Evolutionary conservation across 1,140 invertebrate species (phyloP).

Genomic region (Prorops nasuta): DNA sequence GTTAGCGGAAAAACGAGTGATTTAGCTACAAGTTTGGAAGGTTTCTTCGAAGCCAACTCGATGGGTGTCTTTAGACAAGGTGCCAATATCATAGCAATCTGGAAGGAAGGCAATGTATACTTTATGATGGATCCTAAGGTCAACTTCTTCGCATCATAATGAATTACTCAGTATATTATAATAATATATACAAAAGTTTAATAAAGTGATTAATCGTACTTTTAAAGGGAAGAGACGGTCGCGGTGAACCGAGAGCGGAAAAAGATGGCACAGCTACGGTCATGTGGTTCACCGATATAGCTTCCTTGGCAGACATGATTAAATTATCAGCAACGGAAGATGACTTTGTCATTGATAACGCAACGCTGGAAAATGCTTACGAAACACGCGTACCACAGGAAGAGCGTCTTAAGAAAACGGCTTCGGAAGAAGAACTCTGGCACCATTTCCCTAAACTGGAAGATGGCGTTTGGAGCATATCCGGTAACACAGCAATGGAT

Average conservation of each 20-base stretch:
- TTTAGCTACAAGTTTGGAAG: constrained; percentile 19
- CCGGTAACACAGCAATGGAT: constrained; percentile 21
- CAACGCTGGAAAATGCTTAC: constrained; percentile 32
- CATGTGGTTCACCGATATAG: constrained; percentile 36
- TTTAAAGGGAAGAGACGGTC: constrained; percentile 23
- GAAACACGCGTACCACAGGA: constrained; percentile 24
- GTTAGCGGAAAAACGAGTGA: constrained; percentile 23
- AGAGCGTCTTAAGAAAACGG: constrained; percentile 14
- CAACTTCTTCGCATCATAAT: no score
- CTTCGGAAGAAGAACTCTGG: constrained; percentile 33
- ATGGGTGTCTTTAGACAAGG: constrained; percentile 41
- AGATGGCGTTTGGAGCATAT: constrained; percentile 36
- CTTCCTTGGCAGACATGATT: constrained; percentile 21
- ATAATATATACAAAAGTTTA: no score
- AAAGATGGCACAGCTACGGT: constrained; percentile 31
- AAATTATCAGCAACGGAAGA: neutral
- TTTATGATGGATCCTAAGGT: constrained; percentile 44
- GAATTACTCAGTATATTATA: no score
- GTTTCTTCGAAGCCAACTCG: constrained; percentile 32
- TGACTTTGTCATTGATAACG: constrained; percentile 31
- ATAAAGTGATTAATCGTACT: no score
- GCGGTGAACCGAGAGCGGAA: constrained; percentile 21
- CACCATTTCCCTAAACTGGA: constrained; percentile 35
- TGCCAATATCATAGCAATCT: constrained; percentile 39
- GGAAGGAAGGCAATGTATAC: constrained; percentile 35